These are phyloP conservation scores for Sorex fumeus DNA, from an alignment of 2,113 vertebrate genomes.

Conservation along the genomic window DNA sequence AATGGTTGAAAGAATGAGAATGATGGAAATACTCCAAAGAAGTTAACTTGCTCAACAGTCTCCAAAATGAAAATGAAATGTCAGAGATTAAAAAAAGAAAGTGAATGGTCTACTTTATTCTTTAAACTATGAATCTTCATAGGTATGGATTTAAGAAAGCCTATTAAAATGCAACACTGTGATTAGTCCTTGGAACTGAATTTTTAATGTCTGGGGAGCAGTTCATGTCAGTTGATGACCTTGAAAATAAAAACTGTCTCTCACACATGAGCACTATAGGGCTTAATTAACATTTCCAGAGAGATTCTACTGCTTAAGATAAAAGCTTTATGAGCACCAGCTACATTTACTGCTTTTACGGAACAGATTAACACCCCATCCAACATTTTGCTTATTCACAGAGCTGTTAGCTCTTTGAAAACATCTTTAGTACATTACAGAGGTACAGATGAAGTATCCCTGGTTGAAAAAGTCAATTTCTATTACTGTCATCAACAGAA, in stretches of 20 bases:
- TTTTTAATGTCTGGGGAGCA: constrained; percentile 23
- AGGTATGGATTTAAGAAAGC: constrained; percentile 39
- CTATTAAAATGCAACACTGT: constrained; percentile 22
- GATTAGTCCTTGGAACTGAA: constrained; percentile 34
- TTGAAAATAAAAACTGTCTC: constrained; percentile 69
- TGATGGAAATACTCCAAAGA: not conserved
- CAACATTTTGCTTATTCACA: not conserved
- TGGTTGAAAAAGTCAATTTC: constrained; percentile 40
- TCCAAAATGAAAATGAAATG: constrained; percentile 61
- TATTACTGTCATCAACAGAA: constrained; percentile 60
- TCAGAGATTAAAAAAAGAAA: not conserved
- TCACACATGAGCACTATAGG: constrained; percentile 36
- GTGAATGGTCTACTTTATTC: constrained; percentile 45
- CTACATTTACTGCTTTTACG: not conserved
- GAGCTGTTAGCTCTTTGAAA: constrained; percentile 29
- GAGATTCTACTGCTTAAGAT: constrained; percentile 50
- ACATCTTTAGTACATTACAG: not conserved
- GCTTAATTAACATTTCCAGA: constrained; percentile 61
- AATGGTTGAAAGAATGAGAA: constrained; percentile 49
- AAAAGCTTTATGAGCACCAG: constrained; percentile 48
- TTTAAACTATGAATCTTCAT: constrained; percentile 28
- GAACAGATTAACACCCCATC: not conserved
- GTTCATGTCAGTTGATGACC: constrained; percentile 45
- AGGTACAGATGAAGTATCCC: not conserved
- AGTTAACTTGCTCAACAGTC: constrained; percentile 25